Evolutionary conservation across 92 coral and sea anemone species (phyloP), one percentile per base, ranked within the genome.

Genomic region (Bergia sp.): DNA sequence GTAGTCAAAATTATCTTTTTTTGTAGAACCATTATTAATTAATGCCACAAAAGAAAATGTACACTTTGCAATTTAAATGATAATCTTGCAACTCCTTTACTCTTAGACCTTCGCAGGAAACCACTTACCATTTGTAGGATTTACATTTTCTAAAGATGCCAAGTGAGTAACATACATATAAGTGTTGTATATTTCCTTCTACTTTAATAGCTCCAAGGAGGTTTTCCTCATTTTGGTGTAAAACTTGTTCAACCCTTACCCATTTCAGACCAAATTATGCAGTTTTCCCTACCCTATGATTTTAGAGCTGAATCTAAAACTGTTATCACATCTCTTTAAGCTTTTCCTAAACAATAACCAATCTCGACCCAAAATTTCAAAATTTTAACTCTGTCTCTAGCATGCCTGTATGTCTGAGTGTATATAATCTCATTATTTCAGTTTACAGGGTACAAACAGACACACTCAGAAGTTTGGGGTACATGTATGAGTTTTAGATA

Each of bases 21-120:
- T 37, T 15, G 0, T 40, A 20, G 18, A 40, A 39, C 44, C 41
- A 74, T 29, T 29, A 38, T 74, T 1, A 13, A 21, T 74, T 72
- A 15, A 23, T 73, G 42, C 21, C 45, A 75, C 79, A 71, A 23
- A 71, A 23, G 11, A 73, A 40, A 61, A 61, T 61, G 7, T 5
- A 1, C 2, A 1, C 67, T 61, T 16, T 61, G 18, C 67, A 16
- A 1, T 2, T 7, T 18, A 61, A 20, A 6, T 61, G 69, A 36
- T 64, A 23, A 42, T 16, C 20, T 61, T 39, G 41, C n/a, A 82
- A 47, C 21, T 39, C 10, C 45, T 50, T 45, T 47, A 58, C 7
- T 42, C 64, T 61, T 89, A 97, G 99, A 96, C 99, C 11, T 97
- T 97, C 91, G 99, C 99, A 77, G 99, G 99, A 37, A 97, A 97